Evolutionary conservation across 2,888 invertebrate genomes (phyloP), one percentile per base, ranked within the genome.

Genomic region (Lysandra bellargus): DNA sequence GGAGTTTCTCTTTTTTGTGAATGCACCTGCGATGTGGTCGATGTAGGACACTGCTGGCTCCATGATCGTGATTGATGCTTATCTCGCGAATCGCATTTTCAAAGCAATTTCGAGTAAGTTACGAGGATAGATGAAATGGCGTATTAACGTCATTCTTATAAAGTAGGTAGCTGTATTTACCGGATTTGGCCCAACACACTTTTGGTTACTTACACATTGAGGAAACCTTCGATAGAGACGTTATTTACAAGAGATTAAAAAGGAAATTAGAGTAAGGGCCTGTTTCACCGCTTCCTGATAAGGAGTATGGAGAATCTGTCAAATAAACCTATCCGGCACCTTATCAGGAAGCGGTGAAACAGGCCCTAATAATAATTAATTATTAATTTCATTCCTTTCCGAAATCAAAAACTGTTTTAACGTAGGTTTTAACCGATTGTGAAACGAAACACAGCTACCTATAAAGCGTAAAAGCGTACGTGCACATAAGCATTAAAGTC

Each of bases 1-100:
- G 86, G 87, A 89, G 88, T 94, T 94, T 94, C 94, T 94, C 93
- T 94, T 94, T 94, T 94, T 93, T 92, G 90, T 90, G 85, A 88
- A 85, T 89, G 86, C 90, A 92, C 91, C 92, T 92, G 92, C 86
- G 86, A 93, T 69, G 37, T 69, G 69, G 69, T 30, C 14, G 33
- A 69, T 91, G 91, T 91, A 88, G 91, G 88, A 85, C 92, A 91
- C 88, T 91, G 90, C 89, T 88, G 88, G 86, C 87, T 90, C 90
- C 83, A 85, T 85, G 85, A 86, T 87, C 85, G 84, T 89, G 88
- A 90, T 90, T 90, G 90, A 90, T 88, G 85, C 86, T 90, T 88
- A 89, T 89, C 88, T 86, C 83, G 84, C 86, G 86, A 88, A 87
- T 86, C 85, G 84, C 82, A 88, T 86, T 86, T 84, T 81, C 80